These are phyloP conservation scores for Cydia strobilella DNA, from an alignment of 1,140 invertebrate species.

Conservation along the genomic window DNA sequence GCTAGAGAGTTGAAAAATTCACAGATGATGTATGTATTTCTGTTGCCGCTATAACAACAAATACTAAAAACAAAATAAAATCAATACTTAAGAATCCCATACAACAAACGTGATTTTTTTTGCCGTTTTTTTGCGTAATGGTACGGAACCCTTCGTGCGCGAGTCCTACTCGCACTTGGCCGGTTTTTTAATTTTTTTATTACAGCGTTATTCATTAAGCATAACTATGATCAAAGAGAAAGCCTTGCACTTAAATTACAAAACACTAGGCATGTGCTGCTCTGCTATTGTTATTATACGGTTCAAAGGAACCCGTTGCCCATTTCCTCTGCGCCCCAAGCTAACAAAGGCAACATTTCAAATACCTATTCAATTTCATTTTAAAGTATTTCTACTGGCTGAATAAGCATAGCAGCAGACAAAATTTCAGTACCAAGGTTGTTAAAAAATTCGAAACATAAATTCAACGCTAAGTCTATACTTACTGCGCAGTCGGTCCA, in stretches of 20 bases:
- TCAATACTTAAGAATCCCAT: too few species aligned
- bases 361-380: constrained; percentile 27
- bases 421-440: constrained; percentile 38
- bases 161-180: too few species aligned
- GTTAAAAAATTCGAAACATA: constrained; percentile 56
- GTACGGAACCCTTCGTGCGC: too few species aligned
- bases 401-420: constrained; percentile 17
- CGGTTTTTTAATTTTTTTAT: too few species aligned
- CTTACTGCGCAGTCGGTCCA: constrained; percentile 65
- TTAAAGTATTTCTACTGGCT: constrained; percentile 30
- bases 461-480: constrained; percentile 49
- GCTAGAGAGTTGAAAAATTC: too few species aligned
- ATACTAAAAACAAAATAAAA: too few species aligned
- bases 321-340: constrained; percentile 22
- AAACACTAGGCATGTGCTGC: constrained; percentile 8
- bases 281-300: constrained; percentile 21
- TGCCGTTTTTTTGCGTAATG: too few species aligned
- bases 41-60: too few species aligned
- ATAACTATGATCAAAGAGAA: constrained; percentile 8
- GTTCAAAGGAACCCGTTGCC: constrained; percentile 20
- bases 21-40: too few species aligned
- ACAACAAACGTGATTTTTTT: too few species aligned
- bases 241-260: not conserved
- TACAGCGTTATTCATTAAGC: not conserved
- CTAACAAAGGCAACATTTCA: constrained; percentile 27